Evolutionary conservation across 1,140 invertebrate genomes (phyloP).

Genomic region (Caenorhabditis brenneri): DNA sequence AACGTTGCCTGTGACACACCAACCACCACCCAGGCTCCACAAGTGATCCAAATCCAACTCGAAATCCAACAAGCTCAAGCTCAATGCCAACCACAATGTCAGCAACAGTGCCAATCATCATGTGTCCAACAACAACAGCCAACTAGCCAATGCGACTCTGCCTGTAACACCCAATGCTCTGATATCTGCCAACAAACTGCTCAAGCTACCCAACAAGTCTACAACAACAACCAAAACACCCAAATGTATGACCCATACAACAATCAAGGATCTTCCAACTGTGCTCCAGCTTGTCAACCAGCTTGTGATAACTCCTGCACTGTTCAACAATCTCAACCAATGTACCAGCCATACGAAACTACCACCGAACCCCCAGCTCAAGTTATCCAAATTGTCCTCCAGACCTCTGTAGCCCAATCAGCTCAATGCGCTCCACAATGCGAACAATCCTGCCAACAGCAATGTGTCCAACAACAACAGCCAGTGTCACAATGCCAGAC

Average conservation of each 20-base stretch:
- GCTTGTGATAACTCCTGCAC: conserved; percentile 37
- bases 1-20: conserved; percentile 32
- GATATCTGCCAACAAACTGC: conserved; percentile 13
- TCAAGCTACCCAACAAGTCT: conserved; percentile 25
- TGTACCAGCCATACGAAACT: conserved; percentile 48
- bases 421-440: conserved; percentile 45
- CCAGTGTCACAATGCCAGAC: conserved; percentile 41
- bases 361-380: conserved; percentile 2
- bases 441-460: conserved; percentile 47
- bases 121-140: conserved; percentile 10
- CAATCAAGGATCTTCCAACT: neutral
- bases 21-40: conserved; percentile 48
- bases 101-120: conserved; percentile 4
- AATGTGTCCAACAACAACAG: conserved; percentile 52
- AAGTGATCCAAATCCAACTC: conserved; percentile 48
- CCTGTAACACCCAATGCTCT: conserved; percentile 23
- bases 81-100: conserved; percentile 9
- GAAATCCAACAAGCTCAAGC: conserved; percentile 29
- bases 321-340: conserved; percentile 51
- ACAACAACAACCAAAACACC: conserved; percentile 30
- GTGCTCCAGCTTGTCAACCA: conserved; percentile 39
- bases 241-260: conserved; percentile 17
- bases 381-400: conserved; percentile 36
- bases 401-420: conserved; percentile 40
- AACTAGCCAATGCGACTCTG: neutral